Percentiles rank a stretch among this genome's conserved stretches.
phyloP scores from a whole-genome alignment of 2,888 invertebrate species.

The Cabera pusaria region DNA sequence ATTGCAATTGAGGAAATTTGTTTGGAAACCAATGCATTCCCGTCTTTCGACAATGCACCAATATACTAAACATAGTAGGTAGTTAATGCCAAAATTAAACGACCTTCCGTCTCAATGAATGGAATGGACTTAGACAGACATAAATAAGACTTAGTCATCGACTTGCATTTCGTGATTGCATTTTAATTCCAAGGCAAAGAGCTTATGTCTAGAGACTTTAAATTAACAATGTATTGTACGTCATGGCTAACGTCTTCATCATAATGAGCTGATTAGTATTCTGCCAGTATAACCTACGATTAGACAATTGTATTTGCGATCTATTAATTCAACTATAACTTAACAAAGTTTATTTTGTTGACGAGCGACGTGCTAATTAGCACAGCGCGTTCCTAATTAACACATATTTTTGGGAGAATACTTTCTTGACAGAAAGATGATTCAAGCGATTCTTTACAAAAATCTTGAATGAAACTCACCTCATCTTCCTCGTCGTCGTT shows the following conservation, averaged over 20 bases:
- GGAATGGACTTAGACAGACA: background rate
- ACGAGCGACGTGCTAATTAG: too few relatives aligned
- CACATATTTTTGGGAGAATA: too few relatives aligned
- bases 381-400: too few relatives aligned
- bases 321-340: constrained; percentile 1
- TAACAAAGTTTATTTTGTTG: too few relatives aligned
- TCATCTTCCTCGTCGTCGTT: constrained; percentile 83
- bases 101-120: constrained; percentile 1
- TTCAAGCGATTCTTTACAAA: constrained; percentile 13
- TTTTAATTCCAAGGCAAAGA: constrained; percentile 26
- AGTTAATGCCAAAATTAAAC: too few relatives aligned
- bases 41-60: too few relatives aligned
- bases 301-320: constrained; percentile 1
- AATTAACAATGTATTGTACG: constrained; percentile 11
- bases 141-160: constrained; percentile 14
- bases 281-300: constrained; percentile 4
- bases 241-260: constrained; percentile 3
- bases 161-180: constrained; percentile 21
- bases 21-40: too few relatives aligned
- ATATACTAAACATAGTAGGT: too few relatives aligned
- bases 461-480: constrained; percentile 49
- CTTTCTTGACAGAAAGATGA: too few relatives aligned
- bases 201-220: constrained; percentile 5
- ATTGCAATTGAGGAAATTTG: too few relatives aligned
- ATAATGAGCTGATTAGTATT: constrained; percentile 10